These are phyloP conservation scores for Hylia prasina DNA, from an alignment of 2,113 vertebrate genomes.

Conservation along the genomic window DNA sequence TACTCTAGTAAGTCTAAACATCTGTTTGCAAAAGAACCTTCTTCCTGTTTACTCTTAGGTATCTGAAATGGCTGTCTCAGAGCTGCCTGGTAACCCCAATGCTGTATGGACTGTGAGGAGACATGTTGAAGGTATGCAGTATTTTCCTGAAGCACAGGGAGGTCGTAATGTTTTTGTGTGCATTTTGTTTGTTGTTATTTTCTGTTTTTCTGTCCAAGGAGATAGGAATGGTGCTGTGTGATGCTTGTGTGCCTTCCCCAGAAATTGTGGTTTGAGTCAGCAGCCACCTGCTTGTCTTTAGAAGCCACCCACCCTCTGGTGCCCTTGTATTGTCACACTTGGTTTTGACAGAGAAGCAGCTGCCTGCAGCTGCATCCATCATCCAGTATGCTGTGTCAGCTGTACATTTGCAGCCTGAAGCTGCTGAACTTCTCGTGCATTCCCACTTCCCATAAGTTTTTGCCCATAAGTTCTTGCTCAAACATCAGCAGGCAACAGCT, in stretches of 20 bases:
- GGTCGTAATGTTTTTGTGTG: neutral
- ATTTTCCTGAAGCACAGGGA: neutral
- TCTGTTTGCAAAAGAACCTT: neutral
- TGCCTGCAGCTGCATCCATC: neutral
- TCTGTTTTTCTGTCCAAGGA: neutral
- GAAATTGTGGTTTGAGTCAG: neutral
- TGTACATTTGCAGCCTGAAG: neutral
- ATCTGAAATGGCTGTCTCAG: conserved; percentile 98
- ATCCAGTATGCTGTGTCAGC: neutral
- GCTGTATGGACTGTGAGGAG: conserved; percentile 98
- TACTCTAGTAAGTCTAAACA: neutral
- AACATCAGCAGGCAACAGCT: neutral
- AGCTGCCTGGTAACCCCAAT: conserved; percentile 98
- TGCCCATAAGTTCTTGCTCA: neutral
- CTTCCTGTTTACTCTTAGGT: conserved; percentile 77
- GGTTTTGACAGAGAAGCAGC: neutral
- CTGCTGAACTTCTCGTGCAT: neutral
- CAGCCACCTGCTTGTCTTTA: neutral
- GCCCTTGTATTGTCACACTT: neutral
- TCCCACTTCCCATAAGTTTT: neutral
- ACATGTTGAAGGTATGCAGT: conserved; percentile 89
- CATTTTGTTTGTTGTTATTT: neutral
- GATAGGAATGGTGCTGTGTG: neutral
- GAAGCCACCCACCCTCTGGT: neutral
- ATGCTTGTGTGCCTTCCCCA: neutral